Base-by-base conservation (phyloP, 2,888 invertebrate species). In the Nineta flava region DNA sequence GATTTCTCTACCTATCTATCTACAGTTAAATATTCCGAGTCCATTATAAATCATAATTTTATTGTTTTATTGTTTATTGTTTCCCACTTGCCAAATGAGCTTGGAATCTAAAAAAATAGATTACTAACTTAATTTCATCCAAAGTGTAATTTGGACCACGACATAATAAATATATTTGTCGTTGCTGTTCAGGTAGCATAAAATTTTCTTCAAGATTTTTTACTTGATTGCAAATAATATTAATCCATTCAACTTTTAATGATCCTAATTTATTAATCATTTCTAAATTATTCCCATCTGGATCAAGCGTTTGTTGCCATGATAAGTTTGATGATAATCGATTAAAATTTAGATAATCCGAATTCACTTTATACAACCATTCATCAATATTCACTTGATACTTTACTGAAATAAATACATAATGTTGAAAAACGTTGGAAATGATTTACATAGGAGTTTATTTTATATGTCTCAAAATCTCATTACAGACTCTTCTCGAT, bases 91-190 rank as follows among this genome's bases (percentile, higher is more conserved):
- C n/a, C n/a, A n/a, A n/a, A n/a, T n/a, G n/a, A n/a, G n/a, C n/a
- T n/a, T n/a, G n/a, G n/a, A n/a, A n/a, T n/a, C n/a, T n/a, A n/a
- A n/a, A n/a, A n/a, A n/a, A n/a, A n/a, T n/a, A n/a, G n/a, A n/a
- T 26, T 26, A 26, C 26, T 43, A 62, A 79, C 79, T 72, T 70
- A 9, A 73, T 70, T 60, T 78, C 74, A 46, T 69, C 60, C 43
- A 67, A 64, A 3, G 71, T 72, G 58, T 71, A 80, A 49, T 67
- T 72, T 0, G 80, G 77, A 41, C 81, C 81, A 56, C 77, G 67
- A 57, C 83, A 83, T 41, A 82, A 56, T 10, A 81, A 62, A 63
- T 73, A 74, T 47, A 74, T 61, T 67, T 76, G 75, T 52, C 79
- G 66, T 45, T 59, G 59, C 53, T 76, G 72, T 48, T 59, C 52